phyloP scores from a whole-genome alignment of 2,797 vertebrate genomes.

The Pelobates cultripes region DNA sequence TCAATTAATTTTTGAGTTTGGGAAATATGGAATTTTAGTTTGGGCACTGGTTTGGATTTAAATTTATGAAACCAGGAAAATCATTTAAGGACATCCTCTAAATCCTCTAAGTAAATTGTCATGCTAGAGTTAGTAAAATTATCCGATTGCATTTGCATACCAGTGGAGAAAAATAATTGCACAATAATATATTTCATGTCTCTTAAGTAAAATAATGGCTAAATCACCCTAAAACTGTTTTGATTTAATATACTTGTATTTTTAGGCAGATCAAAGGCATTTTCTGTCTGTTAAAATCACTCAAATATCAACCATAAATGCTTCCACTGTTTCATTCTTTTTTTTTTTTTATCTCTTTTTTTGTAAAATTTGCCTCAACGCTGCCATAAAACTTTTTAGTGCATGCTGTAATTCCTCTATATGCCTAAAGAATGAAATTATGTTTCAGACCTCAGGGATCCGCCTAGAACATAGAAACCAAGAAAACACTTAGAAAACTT shows the following conservation, averaged over 20 bases:
- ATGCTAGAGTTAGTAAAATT: neutral
- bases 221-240: no score
- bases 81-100: conserved; percentile 6
- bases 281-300: neutral
- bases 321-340: conserved; percentile 15
- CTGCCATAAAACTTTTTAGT: conserved; percentile 44
- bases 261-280: neutral
- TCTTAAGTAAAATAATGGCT: conserved; percentile 1
- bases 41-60: neutral
- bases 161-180: neutral
- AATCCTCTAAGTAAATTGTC: no score
- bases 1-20: neutral
- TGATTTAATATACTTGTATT: conserved; percentile 5
- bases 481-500: conserved; percentile 50
- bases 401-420: conserved; percentile 47
- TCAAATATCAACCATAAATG: conserved; percentile 5
- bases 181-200: neutral
- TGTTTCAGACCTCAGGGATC: conserved; percentile 55
- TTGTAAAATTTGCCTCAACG: conserved; percentile 23
- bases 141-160: neutral
- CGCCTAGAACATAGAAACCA: conserved; percentile 54
- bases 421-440: conserved; percentile 46
- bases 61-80: neutral
- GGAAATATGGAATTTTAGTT: neutral
- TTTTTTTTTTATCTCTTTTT: conserved; percentile 1